Conservation (phyloP, 2,888 invertebrate species). For the Campoletis raptor region DNA sequence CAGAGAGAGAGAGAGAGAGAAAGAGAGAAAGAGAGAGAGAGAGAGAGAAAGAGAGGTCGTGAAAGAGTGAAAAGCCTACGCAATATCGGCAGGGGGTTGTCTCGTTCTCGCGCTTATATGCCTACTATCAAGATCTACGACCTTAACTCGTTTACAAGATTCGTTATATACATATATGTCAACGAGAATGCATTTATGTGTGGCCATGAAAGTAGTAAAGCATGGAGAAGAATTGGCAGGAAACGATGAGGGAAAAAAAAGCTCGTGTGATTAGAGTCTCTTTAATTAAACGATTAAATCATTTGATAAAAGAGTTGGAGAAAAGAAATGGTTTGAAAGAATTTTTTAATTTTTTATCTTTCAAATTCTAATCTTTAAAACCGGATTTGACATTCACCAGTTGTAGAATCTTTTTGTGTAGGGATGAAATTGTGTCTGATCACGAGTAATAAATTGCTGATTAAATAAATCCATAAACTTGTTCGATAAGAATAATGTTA, state of each 20-base stretch:
- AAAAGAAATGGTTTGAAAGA: background rate
- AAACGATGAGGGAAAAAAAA: background rate
- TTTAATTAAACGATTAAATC: slow-evolving; percentile 4
- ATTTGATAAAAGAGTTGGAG: slow-evolving; percentile 4
- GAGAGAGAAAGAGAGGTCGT: slow-evolving; percentile 6
- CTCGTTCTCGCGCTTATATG: slow-evolving; percentile 71
- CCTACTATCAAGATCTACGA: slow-evolving; percentile 75
- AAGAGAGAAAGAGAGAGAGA: background rate
- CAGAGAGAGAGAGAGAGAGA: slow-evolving; percentile 21
- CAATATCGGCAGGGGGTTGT: slow-evolving; percentile 76
- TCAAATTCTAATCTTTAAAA: background rate
- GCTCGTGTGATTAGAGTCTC: background rate
- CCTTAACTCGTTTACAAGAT: slow-evolving; percentile 76
- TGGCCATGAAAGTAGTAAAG: background rate
- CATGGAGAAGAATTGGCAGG: background rate
- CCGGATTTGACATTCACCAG: background rate
- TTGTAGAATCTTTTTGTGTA: background rate
- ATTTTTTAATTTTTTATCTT: background rate
- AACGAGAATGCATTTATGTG: background rate
- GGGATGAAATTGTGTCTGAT: background rate
- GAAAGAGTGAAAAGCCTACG: slow-evolving; percentile 67
- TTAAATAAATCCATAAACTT: background rate
- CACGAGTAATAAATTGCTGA: background rate
- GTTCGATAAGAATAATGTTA: background rate
- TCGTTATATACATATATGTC: slow-evolving; percentile 34